Evolutionary conservation across 2,797 vertebrate genomes (phyloP).

Genomic region (Todus mexicanus): DNA sequence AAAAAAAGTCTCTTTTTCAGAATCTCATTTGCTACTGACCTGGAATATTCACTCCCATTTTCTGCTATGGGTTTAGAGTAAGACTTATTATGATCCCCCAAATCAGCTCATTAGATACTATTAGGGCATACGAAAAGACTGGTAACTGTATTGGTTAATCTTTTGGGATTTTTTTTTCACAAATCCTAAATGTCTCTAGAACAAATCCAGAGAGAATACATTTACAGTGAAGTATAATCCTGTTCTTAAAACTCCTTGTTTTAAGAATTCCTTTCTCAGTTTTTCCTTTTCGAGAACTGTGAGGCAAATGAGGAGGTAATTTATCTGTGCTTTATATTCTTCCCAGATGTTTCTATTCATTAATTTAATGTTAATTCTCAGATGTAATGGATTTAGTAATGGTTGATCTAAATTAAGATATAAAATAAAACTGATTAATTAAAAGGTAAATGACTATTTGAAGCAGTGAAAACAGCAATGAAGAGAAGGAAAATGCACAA

Average conservation of each 20-base stretch:
- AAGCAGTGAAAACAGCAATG: not conserved
- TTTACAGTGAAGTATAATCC: not conserved
- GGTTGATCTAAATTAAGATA: not conserved
- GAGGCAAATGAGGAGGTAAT: not conserved
- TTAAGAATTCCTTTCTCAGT: not conserved
- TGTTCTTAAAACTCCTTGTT: not conserved
- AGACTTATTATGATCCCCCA: not conserved
- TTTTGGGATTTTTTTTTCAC: not conserved
- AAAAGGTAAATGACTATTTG: not conserved
- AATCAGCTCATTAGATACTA: not conserved
- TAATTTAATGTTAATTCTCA: constrained; percentile 1
- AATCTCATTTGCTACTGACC: not conserved
- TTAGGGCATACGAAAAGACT: not conserved
- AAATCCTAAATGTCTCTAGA: not conserved
- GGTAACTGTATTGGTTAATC: not conserved
- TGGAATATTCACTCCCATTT: not conserved
- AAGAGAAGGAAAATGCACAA: not conserved
- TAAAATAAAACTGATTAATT: constrained; percentile 1
- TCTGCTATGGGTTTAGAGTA: not conserved
- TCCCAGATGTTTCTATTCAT: not conserved
- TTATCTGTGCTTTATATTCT: not conserved
- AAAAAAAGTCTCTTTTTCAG: not conserved
- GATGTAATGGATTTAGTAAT: not conserved
- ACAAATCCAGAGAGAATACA: not conserved
- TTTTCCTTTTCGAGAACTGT: not conserved